A percentile compares a stretch with the other conserved stretches of the same genome.
These are phyloP conservation scores for Cydia fagiglandana DNA, from an alignment of 1,140 invertebrate genomes.

Conservation along the genomic window DNA sequence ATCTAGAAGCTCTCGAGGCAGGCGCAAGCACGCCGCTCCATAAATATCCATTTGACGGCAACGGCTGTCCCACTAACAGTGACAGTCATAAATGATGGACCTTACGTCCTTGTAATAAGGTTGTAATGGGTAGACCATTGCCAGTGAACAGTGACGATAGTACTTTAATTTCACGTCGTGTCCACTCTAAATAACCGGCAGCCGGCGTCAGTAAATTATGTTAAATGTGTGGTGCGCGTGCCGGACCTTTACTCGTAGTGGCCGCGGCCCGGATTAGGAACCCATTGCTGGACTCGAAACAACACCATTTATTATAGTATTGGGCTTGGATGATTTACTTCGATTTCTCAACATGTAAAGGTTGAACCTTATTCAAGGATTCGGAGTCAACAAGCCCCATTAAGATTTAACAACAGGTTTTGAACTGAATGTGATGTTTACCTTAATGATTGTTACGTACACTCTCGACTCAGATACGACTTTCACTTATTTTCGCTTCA, in stretches of 20 bases:
- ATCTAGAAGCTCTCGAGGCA: neutral
- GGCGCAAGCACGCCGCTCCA: neutral
- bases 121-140: too few species aligned
- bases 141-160: neutral
- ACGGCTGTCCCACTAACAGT: neutral
- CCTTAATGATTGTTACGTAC: too few species aligned
- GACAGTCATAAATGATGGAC: too few species aligned
- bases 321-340: neutral
- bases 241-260: neutral
- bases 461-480: too few species aligned
- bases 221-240: slow-evolving; percentile 1
- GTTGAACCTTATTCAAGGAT: neutral
- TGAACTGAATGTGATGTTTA: too few species aligned
- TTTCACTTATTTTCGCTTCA: too few species aligned
- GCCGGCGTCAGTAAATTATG: slow-evolving; percentile 3
- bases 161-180: neutral
- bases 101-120: too few species aligned
- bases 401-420: neutral
- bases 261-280: neutral
- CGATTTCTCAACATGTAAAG: neutral
- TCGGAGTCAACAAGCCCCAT: neutral
- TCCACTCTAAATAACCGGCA: neutral
- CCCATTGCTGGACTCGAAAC: neutral
- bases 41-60: neutral
- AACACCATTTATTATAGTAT: neutral